Evolutionary conservation across 2,888 invertebrate genomes (phyloP), one percentile per base, ranked within the genome.

Genomic region (Chrysopilus asiliformis): DNA sequence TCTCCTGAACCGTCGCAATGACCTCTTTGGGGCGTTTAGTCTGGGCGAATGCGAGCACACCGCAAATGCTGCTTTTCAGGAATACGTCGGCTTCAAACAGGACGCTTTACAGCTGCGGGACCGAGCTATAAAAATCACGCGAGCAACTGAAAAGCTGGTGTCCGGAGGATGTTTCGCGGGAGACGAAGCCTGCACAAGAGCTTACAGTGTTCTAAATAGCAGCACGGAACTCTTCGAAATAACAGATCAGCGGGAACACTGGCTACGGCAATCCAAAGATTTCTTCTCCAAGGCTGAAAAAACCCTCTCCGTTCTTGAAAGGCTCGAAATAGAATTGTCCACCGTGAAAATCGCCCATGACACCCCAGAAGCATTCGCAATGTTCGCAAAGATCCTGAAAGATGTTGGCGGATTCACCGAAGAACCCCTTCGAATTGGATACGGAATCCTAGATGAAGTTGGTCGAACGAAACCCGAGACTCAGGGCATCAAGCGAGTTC

Each of bases 81-180:
- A 79, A 49, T 72, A 83, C 51, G 68, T 68, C 39, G 76, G 76
- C 52, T 67, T 79, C 49, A 72, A 81, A 47, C 68, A 70, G 16
- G 79, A 80, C 60, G 80, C 81, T 16, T 69, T 76, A 65, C 71
- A 76, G 41, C 64, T 82, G 40, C 78, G 84, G 55, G 84, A 85
- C 55, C 71, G 73, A 47, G 77, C 80, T 6, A 60, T 85, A 34
- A 79, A 77, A 57, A 76, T 84, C 48, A 76, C 83, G 15, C 75
- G 78, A 51, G 78, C 79, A 25, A 83, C 82, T 12, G 84, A 85
- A 57, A 76, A 78, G 51, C 67, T 85, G 39, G 71, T 77, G 29
- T 68, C 74, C 15, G 70, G 76, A 3, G 79, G 78, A 19, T 76
- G 77, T 51, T 76, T 79, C 49, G 78, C 76, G 15, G 76, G 76